Conservation (phyloP, 2,888 invertebrate genomes). For the Busseola fusca region DNA sequence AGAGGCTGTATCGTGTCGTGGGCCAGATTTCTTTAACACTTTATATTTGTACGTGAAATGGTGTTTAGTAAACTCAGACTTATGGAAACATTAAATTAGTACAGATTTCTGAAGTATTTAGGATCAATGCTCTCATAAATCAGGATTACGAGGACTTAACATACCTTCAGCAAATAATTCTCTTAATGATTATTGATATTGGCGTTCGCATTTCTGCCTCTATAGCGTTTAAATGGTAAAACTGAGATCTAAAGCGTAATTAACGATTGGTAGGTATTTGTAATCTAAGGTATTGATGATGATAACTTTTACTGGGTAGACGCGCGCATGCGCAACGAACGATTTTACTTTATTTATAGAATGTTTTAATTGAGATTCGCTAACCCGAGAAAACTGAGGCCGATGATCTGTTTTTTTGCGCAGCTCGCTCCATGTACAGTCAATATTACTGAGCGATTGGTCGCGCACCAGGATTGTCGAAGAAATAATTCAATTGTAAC, state of each 20-base stretch:
- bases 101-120: not conserved
- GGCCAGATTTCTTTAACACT: conserved; percentile 30
- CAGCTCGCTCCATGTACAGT: conserved; percentile 18
- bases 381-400: conserved; percentile 34
- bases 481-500: conserved; percentile 36
- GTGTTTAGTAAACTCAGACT: not conserved
- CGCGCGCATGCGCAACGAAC: conserved; percentile 33
- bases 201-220: conserved; percentile 23
- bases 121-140: conserved; percentile 14
- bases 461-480: conserved; percentile 26
- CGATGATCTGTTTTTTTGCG: conserved; percentile 40
- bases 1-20: conserved; percentile 40
- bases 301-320: conserved; percentile 42
- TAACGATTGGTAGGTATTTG: conserved; percentile 34
- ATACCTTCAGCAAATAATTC: conserved; percentile 25
- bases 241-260: conserved; percentile 39
- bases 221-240: conserved; percentile 27
- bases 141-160: conserved; percentile 6
- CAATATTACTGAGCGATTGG: conserved; percentile 43
- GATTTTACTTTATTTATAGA: conserved; percentile 45
- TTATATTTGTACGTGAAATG: conserved; percentile 4
- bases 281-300: conserved; percentile 44
- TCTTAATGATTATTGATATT: conserved; percentile 38
- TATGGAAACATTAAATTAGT: conserved; percentile 3
- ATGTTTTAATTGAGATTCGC: conserved; percentile 42